Percentiles rank a stretch among this genome's conserved stretches.
phyloP scores from a whole-genome alignment of 2,888 invertebrate species.

The Acleris holmiana region DNA sequence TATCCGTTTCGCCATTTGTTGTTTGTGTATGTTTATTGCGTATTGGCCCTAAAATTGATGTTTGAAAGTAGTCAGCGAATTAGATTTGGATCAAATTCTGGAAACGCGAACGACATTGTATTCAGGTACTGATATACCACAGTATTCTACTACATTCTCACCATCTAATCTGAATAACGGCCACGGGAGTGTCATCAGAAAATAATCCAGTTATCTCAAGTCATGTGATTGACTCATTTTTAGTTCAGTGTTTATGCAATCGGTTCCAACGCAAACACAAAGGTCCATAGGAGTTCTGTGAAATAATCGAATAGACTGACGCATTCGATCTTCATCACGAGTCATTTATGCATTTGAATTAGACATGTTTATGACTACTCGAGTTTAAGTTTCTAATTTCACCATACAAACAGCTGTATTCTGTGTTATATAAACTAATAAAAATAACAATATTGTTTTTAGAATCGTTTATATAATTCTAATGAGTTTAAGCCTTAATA shows the following conservation, averaged over 20 bases:
- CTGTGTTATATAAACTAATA: constrained; percentile 12
- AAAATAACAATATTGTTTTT: constrained; percentile 21
- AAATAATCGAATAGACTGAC: constrained; percentile 11
- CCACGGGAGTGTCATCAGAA: constrained; percentile 16
- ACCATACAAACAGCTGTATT: constrained; percentile 16
- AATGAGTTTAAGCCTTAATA: constrained; percentile 24
- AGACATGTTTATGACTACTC: constrained; percentile 16
- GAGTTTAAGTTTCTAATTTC: constrained; percentile 5
- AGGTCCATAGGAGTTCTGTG: constrained; percentile 13
- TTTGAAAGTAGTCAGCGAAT: background rate
- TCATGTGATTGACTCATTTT: constrained; percentile 24
- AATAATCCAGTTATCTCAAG: constrained; percentile 6
- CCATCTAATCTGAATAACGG: constrained; percentile 2
- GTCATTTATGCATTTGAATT: constrained; percentile 10
- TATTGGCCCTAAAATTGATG: background rate
- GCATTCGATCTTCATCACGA: constrained; percentile 10
- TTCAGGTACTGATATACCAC: constrained; percentile 7
- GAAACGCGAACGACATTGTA: background rate
- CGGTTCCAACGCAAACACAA: constrained; percentile 3
- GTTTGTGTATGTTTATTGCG: constrained; percentile 2
- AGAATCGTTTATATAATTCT: constrained; percentile 22
- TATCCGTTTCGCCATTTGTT: background rate
- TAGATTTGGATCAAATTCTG: background rate
- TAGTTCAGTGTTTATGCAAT: constrained; percentile 25
- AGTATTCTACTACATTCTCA: constrained; percentile 24